Conservation (phyloP, 2,888 invertebrate genomes). For the Lycocerus yunnanus region DNA sequence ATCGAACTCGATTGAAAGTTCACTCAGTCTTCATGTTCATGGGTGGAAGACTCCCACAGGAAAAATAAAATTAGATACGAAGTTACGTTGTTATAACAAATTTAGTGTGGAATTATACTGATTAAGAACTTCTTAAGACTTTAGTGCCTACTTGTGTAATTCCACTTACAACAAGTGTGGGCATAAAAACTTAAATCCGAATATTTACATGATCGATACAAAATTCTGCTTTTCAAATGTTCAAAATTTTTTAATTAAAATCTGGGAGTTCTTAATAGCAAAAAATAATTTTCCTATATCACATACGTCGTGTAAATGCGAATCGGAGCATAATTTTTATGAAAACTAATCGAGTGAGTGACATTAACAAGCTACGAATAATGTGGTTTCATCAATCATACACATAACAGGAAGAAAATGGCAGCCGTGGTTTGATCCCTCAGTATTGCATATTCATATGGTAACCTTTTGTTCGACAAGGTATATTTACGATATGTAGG, state of each 20-base stretch:
- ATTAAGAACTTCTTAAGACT: neutral
- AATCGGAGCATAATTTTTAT: slow-evolving; percentile 1
- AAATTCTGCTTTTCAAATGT: too few species aligned
- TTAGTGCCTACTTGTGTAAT: neutral
- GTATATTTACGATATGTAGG: neutral
- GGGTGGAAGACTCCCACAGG: neutral
- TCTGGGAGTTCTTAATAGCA: too few species aligned
- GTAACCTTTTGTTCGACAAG: neutral
- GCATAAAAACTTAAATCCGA: neutral
- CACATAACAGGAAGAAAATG: slow-evolving; percentile 15
- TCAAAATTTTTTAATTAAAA: neutral
- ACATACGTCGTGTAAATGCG: neutral
- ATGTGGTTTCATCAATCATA: slow-evolving; percentile 22
- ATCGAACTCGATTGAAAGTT: neutral
- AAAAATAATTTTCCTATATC: neutral
- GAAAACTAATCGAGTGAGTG: slow-evolving; percentile 24
- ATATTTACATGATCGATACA: neutral
- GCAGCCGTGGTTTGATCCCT: slow-evolving; percentile 7
- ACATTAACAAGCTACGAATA: slow-evolving; percentile 27
- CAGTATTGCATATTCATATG: neutral
- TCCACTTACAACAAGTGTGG: neutral
- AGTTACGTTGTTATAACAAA: neutral
- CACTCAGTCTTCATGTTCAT: neutral
- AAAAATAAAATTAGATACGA: neutral
- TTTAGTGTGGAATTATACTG: neutral